Base-by-base conservation (phyloP, 2,888 invertebrate species). In the Nasonovia ribisnigri region DNA sequence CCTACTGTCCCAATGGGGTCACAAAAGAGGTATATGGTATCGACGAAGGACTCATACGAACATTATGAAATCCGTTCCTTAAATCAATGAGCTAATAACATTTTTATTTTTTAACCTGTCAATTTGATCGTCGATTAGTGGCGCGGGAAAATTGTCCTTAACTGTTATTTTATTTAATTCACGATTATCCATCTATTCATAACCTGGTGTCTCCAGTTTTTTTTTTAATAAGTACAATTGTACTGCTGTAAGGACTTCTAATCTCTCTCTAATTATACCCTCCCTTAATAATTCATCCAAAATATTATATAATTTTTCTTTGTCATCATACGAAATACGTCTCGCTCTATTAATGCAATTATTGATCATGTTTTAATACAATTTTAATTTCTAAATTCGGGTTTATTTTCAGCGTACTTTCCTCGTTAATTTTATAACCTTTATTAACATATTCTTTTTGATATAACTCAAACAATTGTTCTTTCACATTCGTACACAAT, bases 1-100 rank as follows among this genome's bases (percentile, higher is more conserved):
- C 89, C 16, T 77, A 94, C 20, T 94, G 94, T 24, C 91, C 94
- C 29, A 94, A 89, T 10, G 94, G 94, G 2, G 94, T 94, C 16
- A 84, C 51, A 4, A 91, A 91, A 13, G 48, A 67, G 6, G 84
- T 91, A 42, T 84, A 77, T 20, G n/a, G 20, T 1, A 91, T 5
- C 0, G 84, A 46, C 13, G 5, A 13, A 3, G 29, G 26, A 84
- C 46, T 87, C 86, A 87, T 48, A 13, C 29, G n/a, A 29, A 87
- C 48, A 13, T 87, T 48, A 29, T 87, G 48, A 29, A 48, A 87
- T 3, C 86, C 13, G 3, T 87, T n/a, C 26, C 46, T 86, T 86
- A 86, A 48, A n/a, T 87, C 86, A 29, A 86, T 3, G 20, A 20
- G 84, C 24, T 42, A 84, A 43, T 20, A 43, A 6, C 24, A 43